These are phyloP conservation scores for Hoplodrina ambigua DNA, from an alignment of 2,888 invertebrate genomes.

Conservation along the genomic window DNA sequence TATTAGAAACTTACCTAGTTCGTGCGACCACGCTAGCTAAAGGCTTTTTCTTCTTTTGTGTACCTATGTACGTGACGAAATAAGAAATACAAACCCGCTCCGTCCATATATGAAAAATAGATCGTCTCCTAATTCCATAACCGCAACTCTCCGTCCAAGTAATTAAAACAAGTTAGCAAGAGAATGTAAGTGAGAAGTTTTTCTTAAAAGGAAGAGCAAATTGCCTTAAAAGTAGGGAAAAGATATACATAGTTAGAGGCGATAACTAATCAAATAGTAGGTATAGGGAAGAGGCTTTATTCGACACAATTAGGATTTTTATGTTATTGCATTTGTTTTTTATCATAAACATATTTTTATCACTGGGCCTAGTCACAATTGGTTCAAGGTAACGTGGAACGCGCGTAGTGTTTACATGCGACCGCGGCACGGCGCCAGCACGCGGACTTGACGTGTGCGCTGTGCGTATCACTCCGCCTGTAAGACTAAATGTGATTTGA, in stretches of 20 bases:
- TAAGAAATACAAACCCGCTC: conserved; percentile 83
- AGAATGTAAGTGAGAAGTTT: conserved; percentile 23
- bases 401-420: conserved; percentile 53
- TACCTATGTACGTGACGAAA: conserved; percentile 48
- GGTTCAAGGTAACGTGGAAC: conserved; percentile 21
- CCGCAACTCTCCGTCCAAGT: conserved; percentile 75
- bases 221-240: conserved; percentile 5
- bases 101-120: conserved; percentile 82
- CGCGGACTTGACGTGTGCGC: conserved; percentile 65
- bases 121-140: conserved; percentile 87
- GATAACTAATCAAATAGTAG: conserved; percentile 7
- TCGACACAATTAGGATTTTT: conserved; percentile 2
- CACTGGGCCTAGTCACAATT: conserved; percentile 42
- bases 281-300: neutral
- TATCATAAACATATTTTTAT: conserved; percentile 1
- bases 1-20: neutral
- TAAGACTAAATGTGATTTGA: conserved; percentile 84
- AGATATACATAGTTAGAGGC: conserved; percentile 7
- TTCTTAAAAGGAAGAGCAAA: conserved; percentile 7
- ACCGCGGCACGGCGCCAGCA: conserved; percentile 58
- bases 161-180: conserved; percentile 64
- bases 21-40: neutral
- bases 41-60: neutral
- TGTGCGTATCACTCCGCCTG: conserved; percentile 79
- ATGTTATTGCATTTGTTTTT: neutral